A percentile compares a stretch with the other conserved stretches of the same genome.
These are phyloP conservation scores for Pelobates cultripes DNA, from an alignment of 2,797 vertebrate species.

Conservation along the genomic window DNA sequence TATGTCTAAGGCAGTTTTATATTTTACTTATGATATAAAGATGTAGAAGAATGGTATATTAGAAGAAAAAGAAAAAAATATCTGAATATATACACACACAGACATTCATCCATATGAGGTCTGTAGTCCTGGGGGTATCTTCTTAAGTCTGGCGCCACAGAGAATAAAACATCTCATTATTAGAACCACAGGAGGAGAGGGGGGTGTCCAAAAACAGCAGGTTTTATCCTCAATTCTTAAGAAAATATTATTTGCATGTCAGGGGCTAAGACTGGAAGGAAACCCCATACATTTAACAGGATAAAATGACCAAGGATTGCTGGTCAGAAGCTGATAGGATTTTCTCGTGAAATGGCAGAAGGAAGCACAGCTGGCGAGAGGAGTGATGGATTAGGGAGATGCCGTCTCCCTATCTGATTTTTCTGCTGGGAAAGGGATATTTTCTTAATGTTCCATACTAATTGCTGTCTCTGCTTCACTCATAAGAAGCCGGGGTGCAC, in stretches of 20 bases:
- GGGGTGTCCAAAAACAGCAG: conserved; percentile 67
- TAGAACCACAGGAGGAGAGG: conserved; percentile 76
- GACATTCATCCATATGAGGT: background rate
- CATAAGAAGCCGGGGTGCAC: background rate
- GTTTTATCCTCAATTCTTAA: conserved; percentile 60
- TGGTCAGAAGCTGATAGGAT: conserved; percentile 33
- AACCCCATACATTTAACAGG: conserved; percentile 44
- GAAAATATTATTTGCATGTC: conserved; percentile 48
- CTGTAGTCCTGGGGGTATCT: conserved; percentile 37
- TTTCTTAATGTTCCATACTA: conserved; percentile 6
- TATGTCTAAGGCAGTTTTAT: no score
- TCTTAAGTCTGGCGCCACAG: conserved; percentile 77
- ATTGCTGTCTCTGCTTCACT: background rate
- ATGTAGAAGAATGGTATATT: no score
- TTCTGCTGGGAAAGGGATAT: conserved; percentile 5
- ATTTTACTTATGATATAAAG: no score
- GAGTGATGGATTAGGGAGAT: conserved; percentile 32
- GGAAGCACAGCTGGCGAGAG: conserved; percentile 38
- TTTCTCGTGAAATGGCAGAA: conserved; percentile 33
- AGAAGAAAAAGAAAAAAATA: background rate
- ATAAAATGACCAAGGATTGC: conserved; percentile 23
- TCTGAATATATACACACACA: conserved; percentile 2
- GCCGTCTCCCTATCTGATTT: background rate
- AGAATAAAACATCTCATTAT: conserved; percentile 79
- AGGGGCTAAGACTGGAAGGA: conserved; percentile 30